A percentile compares a stretch with the other conserved stretches of the same genome.
Evolutionary conservation across 2,113 vertebrate species (phyloP).

Genomic region (Phaethornis superciliosus): DNA sequence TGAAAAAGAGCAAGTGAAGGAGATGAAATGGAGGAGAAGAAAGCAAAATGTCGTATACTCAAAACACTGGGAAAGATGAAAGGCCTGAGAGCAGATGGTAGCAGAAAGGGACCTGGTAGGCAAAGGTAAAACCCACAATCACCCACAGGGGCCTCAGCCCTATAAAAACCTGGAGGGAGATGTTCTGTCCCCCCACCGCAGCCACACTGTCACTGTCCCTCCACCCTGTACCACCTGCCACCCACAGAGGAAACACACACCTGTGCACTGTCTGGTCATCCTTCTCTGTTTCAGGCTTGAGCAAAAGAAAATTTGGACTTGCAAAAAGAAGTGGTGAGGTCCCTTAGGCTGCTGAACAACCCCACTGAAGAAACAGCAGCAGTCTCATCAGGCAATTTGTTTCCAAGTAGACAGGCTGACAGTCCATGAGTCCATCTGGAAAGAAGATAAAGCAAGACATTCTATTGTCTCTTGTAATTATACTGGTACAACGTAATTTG

Average conservation of each 20-base stretch:
- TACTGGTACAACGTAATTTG: background rate
- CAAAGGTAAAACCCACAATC: background rate
- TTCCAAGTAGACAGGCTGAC: rapidly evolving
- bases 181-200: background rate
- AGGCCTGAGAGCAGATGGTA: background rate
- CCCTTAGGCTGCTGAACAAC: background rate
- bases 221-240: background rate
- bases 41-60: rapidly evolving
- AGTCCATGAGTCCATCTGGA: background rate
- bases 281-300: background rate
- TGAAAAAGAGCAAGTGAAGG: background rate
- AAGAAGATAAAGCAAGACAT: background rate
- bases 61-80: background rate
- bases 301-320: background rate
- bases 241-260: background rate
- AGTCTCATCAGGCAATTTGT: background rate
- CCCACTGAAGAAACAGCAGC: background rate
- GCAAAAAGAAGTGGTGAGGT: background rate
- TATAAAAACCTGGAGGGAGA: background rate
- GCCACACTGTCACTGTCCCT: background rate
- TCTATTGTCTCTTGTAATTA: background rate
- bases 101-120: background rate
- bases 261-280: rapidly evolving
- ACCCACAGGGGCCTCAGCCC: rapidly evolving
- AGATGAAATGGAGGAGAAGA: background rate